Conservation (phyloP, 1,140 invertebrate genomes). For the Achroia grisella region DNA sequence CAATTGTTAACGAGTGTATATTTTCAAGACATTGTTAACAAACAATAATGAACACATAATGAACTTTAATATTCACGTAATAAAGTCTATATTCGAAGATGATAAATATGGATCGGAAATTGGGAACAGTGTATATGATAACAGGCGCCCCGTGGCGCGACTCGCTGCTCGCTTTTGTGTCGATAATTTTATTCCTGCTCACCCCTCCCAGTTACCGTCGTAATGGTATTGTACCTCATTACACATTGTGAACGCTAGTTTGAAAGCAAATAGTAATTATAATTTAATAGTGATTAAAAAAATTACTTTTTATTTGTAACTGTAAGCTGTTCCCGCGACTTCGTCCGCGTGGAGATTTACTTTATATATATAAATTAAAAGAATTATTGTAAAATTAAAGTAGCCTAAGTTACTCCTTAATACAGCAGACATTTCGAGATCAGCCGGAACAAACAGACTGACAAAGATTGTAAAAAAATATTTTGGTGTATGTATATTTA, state of each 20-base stretch:
- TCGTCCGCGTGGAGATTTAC: too few relatives aligned
- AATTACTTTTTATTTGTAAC: too few relatives aligned
- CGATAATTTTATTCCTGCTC: slow-evolving; percentile 43
- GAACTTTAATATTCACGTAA: neutral
- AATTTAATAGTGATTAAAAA: slow-evolving; percentile 7
- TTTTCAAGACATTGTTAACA: slow-evolving; percentile 27
- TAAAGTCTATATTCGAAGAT: neutral
- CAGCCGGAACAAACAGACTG: too few relatives aligned
- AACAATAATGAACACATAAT: neutral
- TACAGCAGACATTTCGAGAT: too few relatives aligned
- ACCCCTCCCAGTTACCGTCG: slow-evolving; percentile 26
- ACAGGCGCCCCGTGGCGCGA: slow-evolving; percentile 43
- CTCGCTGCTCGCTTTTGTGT: slow-evolving; percentile 40
- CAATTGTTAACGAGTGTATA: slow-evolving; percentile 40
- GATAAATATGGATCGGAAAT: too few relatives aligned
- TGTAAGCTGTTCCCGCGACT: too few relatives aligned
- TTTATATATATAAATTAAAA: too few relatives aligned
- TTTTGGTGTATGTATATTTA: too few relatives aligned
- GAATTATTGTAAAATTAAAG: too few relatives aligned
- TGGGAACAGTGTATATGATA: slow-evolving; percentile 12
- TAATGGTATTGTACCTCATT: slow-evolving; percentile 39
- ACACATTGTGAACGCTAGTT: slow-evolving; percentile 21
- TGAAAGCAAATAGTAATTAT: slow-evolving; percentile 10
- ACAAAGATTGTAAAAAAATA: too few relatives aligned
- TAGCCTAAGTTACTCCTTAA: too few relatives aligned